These are phyloP conservation scores for Dynastes grantii DNA, from an alignment of 2,888 invertebrate genomes.

Conservation along the genomic window DNA sequence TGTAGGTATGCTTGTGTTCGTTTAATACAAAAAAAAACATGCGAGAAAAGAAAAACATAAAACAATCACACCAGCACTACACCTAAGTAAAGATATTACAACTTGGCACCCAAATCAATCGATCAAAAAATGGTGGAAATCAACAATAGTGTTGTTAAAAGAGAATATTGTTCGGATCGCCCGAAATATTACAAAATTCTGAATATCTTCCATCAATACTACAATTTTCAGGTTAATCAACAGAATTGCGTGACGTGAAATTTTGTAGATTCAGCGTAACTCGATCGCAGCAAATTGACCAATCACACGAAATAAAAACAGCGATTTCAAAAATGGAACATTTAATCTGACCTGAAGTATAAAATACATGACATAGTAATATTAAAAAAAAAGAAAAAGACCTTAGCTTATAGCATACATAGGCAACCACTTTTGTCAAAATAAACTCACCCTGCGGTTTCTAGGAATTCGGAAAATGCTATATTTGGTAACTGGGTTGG, in stretches of 20 bases:
- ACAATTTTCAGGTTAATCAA: too few species aligned
- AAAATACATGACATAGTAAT: conserved; percentile 40
- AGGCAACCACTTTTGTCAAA: conserved; percentile 31
- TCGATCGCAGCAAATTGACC: background rate
- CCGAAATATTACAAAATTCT: too few species aligned
- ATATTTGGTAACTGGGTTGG: conserved; percentile 74
- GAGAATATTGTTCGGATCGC: too few species aligned
- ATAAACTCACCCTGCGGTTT: conserved; percentile 73
- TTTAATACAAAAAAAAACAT: too few species aligned
- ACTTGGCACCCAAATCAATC: too few species aligned
- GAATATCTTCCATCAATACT: too few species aligned
- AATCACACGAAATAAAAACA: conserved; percentile 35
- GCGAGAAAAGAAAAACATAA: too few species aligned
- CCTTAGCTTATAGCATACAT: background rate
- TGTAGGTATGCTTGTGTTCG: too few species aligned
- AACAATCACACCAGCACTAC: too few species aligned
- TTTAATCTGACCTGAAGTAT: conserved; percentile 44
- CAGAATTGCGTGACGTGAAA: too few species aligned
- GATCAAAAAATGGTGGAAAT: too few species aligned
- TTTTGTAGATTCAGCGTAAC: background rate
- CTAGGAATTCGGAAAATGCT: conserved; percentile 76
- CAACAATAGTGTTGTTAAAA: background rate
- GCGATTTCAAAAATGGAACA: conserved; percentile 41
- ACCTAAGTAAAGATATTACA: too few species aligned
- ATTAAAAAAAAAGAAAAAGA: conserved; percentile 19